phyloP scores from a whole-genome alignment of 2,888 invertebrate genomes.

The Andricus quercusramuli region DNA sequence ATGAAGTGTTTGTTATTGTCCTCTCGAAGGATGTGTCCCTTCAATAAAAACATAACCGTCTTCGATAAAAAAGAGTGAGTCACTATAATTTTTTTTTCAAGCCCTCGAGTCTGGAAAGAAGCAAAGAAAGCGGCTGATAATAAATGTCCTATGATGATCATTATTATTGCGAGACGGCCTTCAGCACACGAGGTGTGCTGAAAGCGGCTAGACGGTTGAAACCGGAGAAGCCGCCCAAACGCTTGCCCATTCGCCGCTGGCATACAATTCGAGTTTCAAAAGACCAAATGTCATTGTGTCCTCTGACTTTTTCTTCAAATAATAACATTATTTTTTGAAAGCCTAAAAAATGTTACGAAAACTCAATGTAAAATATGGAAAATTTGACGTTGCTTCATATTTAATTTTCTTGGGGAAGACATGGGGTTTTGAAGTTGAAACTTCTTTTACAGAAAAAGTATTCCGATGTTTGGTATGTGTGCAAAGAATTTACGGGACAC shows the following conservation, averaged over 20 bases:
- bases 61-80: conserved; percentile 17
- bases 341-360: background rate
- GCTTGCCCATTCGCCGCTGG: conserved; percentile 73
- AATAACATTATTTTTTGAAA: conserved; percentile 35
- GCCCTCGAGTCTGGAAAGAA: conserved; percentile 23
- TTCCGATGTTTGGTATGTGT: conserved; percentile 28
- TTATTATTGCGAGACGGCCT: conserved; percentile 48
- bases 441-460: background rate
- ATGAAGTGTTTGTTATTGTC: conserved; percentile 29
- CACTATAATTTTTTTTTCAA: conserved; percentile 33
- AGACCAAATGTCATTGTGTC: conserved; percentile 63
- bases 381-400: no score
- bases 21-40: conserved; percentile 13
- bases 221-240: conserved; percentile 76
- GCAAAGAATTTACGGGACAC: conserved; percentile 35
- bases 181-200: conserved; percentile 66
- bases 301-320: conserved; percentile 55
- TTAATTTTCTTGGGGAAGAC: no score
- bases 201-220: conserved; percentile 78
- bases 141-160: conserved; percentile 49
- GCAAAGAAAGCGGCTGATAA: conserved; percentile 42
- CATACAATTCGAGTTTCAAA: conserved; percentile 72
- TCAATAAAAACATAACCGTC: conserved; percentile 23
- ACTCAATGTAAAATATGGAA: no score
- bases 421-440: no score